Conservation (phyloP, 2,797 vertebrate species). For the Paratrypauchen microcephalus region DNA sequence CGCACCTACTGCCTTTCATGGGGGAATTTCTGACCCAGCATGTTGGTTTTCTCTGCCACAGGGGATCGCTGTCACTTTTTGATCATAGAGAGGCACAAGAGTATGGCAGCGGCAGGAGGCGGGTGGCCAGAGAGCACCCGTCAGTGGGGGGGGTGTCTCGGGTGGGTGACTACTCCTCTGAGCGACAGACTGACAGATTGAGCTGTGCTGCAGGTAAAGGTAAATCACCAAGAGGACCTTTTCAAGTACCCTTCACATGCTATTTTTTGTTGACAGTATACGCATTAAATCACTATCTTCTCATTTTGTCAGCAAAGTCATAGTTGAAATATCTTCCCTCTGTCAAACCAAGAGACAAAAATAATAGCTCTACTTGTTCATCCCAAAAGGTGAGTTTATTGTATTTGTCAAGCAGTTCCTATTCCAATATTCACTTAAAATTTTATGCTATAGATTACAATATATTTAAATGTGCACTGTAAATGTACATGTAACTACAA, state of each 20-base stretch:
- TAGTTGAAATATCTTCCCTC: no score
- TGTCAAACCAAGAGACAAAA: no score
- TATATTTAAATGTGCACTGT: no score
- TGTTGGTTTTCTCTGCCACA: constrained; percentile 27
- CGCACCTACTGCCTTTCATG: constrained; percentile 31
- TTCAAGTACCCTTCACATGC: neutral
- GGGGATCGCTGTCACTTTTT: constrained; percentile 38
- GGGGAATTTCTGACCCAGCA: constrained; percentile 29
- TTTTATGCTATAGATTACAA: no score
- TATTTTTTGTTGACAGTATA: neutral
- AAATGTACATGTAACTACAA: no score
- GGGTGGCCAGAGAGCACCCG: constrained; percentile 23
- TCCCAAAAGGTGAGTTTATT: no score
- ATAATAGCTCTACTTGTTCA: no score
- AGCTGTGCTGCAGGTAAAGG: constrained; percentile 4
- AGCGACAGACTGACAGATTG: constrained; percentile 13
- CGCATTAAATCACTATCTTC: no score
- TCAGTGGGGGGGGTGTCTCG: constrained; percentile 13
- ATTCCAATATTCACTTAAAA: no score
- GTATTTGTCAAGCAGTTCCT: no score
- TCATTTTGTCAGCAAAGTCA: neutral
- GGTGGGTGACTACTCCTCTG: constrained; percentile 19
- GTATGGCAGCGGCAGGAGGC: constrained; percentile 19
- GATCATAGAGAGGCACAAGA: constrained; percentile 44
- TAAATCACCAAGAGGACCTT: constrained; percentile 7